These are phyloP conservation scores for Girardinichthys multiradiatus DNA, from an alignment of 2,113 vertebrate species.

Conservation along the genomic window DNA sequence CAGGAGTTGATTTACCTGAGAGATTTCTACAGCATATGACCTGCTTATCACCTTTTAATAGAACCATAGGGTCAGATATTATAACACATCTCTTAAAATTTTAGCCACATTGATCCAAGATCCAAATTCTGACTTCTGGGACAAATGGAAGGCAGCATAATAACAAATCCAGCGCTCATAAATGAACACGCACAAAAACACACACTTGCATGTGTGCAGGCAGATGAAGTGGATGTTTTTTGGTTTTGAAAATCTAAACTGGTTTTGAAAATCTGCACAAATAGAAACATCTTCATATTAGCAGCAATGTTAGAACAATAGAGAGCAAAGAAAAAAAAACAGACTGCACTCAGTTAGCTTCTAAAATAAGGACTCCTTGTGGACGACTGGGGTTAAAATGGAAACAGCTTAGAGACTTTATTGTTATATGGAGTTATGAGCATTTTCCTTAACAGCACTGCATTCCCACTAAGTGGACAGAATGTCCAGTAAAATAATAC, in stretches of 20 bases:
- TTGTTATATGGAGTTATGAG: not conserved
- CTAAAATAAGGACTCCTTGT: constrained; percentile 21
- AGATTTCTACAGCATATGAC: no score
- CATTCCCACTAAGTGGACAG: no score
- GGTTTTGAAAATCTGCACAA: constrained; percentile 52
- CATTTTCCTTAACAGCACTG: not conserved
- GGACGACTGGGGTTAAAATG: not conserved
- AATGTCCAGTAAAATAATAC: no score
- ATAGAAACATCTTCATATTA: constrained; percentile 42
- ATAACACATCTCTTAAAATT: no score
- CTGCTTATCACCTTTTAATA: no score
- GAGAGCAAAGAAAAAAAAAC: not conserved
- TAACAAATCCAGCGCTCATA: not conserved
- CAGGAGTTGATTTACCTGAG: no score
- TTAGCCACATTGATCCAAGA: no score
- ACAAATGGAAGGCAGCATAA: not conserved
- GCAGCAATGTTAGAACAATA: constrained; percentile 70
- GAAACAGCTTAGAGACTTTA: not conserved
- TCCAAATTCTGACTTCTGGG: not conserved
- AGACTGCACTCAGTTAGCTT: constrained; percentile 13
- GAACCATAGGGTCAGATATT: no score
- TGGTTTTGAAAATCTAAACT: constrained; percentile 48
- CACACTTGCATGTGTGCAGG: no score
- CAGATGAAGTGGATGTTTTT: not conserved
- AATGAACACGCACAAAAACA: not conserved